phyloP scores from a whole-genome alignment of 2,888 invertebrate genomes.

The Ethmia dodecea region DNA sequence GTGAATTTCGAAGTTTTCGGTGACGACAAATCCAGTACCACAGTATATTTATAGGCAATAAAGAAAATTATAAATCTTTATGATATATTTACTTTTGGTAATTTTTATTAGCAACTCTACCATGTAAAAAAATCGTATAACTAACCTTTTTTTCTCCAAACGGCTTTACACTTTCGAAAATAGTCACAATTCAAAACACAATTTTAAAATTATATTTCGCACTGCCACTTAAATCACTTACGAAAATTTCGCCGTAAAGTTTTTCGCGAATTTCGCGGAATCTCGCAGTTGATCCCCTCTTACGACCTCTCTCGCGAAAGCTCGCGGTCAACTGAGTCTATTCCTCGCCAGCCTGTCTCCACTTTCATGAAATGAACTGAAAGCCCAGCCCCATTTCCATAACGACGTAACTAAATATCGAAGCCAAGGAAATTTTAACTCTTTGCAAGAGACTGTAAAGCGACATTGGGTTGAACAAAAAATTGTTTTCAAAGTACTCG shows the following conservation, averaged over 20 bases:
- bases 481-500: slow-evolving; percentile 70
- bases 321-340: slow-evolving; percentile 70
- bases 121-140: too few relatives aligned
- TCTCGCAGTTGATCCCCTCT: slow-evolving; percentile 23
- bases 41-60: too few relatives aligned
- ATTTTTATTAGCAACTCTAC: too few relatives aligned
- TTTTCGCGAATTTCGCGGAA: slow-evolving; percentile 39
- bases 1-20: too few relatives aligned
- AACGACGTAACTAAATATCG: slow-evolving; percentile 33
- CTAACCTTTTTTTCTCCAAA: too few relatives aligned
- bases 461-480: slow-evolving; percentile 19
- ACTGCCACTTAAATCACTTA: too few relatives aligned
- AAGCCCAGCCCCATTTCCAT: slow-evolving; percentile 31
- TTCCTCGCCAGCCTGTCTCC: slow-evolving; percentile 52
- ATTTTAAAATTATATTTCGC: too few relatives aligned
- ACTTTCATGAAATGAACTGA: slow-evolving; percentile 74
- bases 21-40: too few relatives aligned
- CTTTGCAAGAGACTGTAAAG: background rate
- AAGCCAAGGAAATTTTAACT: slow-evolving; percentile 15
- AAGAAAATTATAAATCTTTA: too few relatives aligned
- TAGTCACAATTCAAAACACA: too few relatives aligned
- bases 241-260: slow-evolving; percentile 44
- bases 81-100: too few relatives aligned
- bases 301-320: slow-evolving; percentile 55
- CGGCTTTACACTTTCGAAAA: too few relatives aligned